A percentile compares a stretch with the other conserved stretches of the same genome.
Evolutionary conservation across 2,113 vertebrate genomes (phyloP).

Genomic region (Craseonycteris thonglongyai): DNA sequence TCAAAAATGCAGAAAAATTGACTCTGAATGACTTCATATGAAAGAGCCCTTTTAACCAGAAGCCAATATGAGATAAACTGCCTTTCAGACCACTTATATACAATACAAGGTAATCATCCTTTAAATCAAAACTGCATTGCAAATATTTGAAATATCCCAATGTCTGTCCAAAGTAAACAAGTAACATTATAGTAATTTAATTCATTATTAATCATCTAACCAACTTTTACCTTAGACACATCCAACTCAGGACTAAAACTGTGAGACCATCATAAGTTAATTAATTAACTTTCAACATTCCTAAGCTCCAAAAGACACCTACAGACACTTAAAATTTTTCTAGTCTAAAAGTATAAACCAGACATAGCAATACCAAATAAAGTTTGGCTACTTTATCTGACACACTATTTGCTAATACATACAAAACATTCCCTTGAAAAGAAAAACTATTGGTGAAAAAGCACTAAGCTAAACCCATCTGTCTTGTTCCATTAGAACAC

Average conservation of each 20-base stretch:
- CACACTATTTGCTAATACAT: constrained; percentile 47
- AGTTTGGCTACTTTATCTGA: constrained; percentile 57
- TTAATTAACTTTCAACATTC: constrained; percentile 32
- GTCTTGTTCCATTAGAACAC: not conserved
- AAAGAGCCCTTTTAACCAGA: not conserved
- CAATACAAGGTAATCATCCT: constrained; percentile 10
- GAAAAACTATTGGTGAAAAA: not conserved
- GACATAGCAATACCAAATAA: constrained; percentile 47
- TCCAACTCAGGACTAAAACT: not conserved
- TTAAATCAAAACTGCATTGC: constrained; percentile 33
- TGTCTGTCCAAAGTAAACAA: constrained; percentile 52
- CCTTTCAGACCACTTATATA: constrained; percentile 16
- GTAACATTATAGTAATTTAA: constrained; percentile 20
- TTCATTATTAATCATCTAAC: constrained; percentile 60
- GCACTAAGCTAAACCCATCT: not conserved
- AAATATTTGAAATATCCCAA: constrained; percentile 20
- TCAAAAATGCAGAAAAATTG: constrained; percentile 38
- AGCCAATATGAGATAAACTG: constrained; percentile 47
- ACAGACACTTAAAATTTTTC: constrained; percentile 51
- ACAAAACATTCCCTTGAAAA: not conserved
- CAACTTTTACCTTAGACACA: constrained; percentile 63
- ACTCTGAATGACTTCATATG: constrained; percentile 34
- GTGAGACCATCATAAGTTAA: constrained; percentile 48
- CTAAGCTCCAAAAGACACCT: constrained; percentile 60
- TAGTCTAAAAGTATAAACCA: constrained; percentile 42